A percentile compares a stretch with the other conserved stretches of the same genome.
These are phyloP conservation scores for Hippopotamyrus pictus DNA, from an alignment of 2,797 vertebrate species.

Conservation along the genomic window DNA sequence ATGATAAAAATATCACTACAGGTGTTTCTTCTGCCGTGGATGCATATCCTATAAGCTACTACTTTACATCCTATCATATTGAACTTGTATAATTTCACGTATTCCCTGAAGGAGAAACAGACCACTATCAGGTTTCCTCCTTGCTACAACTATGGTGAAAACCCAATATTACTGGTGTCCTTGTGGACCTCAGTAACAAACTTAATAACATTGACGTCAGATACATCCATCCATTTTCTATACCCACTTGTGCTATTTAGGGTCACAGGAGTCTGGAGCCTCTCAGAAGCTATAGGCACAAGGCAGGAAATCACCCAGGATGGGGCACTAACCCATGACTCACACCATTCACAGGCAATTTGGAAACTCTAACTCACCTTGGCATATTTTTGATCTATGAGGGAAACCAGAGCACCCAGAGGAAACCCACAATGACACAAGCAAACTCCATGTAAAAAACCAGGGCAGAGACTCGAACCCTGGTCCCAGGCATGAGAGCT, in stretches of 20 bases:
- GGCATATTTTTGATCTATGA: background rate
- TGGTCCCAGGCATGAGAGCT: background rate
- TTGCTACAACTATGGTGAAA: background rate
- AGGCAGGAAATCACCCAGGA: background rate
- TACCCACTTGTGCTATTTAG: background rate
- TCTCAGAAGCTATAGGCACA: background rate
- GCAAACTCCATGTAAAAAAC: background rate
- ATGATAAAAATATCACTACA: background rate
- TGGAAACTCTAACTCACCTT: background rate
- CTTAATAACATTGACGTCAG: background rate
- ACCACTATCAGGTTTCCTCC: background rate
- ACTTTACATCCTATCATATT: background rate
- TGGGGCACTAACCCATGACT: background rate
- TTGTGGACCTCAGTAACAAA: background rate
- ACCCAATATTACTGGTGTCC: background rate
- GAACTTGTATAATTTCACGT: background rate
- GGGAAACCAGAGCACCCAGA: background rate
- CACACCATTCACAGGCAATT: background rate
- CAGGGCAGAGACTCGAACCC: background rate
- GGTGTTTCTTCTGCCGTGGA: background rate
- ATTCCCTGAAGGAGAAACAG: background rate
- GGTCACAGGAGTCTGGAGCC: background rate
- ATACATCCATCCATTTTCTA: background rate
- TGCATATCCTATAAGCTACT: background rate
- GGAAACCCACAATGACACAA: background rate